Conservation (phyloP, 2,888 invertebrate genomes). For the Diaperis boleti region DNA sequence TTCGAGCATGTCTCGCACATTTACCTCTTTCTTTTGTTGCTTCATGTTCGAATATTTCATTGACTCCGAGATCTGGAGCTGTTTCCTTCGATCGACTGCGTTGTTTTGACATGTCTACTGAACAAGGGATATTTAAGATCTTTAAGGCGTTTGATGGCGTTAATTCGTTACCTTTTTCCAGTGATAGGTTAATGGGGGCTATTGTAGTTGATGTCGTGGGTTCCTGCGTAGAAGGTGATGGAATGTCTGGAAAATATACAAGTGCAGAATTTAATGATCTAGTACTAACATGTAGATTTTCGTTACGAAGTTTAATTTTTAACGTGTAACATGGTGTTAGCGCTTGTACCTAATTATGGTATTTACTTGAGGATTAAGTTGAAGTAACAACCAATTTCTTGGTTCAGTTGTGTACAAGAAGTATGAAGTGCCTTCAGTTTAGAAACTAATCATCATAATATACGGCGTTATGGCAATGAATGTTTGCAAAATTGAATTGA, state of each 20-base stretch:
- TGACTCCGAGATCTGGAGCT: constrained; percentile 54
- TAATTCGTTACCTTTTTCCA: constrained; percentile 52
- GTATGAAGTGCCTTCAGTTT: too few relatives aligned
- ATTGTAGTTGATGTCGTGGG: constrained; percentile 53
- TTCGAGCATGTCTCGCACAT: constrained; percentile 40
- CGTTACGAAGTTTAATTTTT: too few relatives aligned
- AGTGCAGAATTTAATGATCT: too few relatives aligned
- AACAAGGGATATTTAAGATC: constrained; percentile 11
- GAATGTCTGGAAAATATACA: constrained; percentile 55
- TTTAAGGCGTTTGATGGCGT: constrained; percentile 6
- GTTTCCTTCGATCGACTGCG: constrained; percentile 56
- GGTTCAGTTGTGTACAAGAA: too few relatives aligned
- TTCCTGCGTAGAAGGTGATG: constrained; percentile 58
- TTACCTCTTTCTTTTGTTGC: constrained; percentile 60
- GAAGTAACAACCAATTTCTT: too few relatives aligned
- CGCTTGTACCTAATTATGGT: too few relatives aligned
- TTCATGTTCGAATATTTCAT: constrained; percentile 60
- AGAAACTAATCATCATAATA: too few relatives aligned
- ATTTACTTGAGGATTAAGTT: too few relatives aligned
- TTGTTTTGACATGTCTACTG: constrained; percentile 54
- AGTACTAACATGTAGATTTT: too few relatives aligned
- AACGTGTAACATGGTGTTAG: too few relatives aligned
- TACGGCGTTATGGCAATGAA: too few relatives aligned
- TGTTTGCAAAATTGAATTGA: too few relatives aligned
- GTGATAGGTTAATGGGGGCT: constrained; percentile 48